Base-by-base conservation (phyloP, 2,888 invertebrate genomes). In the Panzeria rudis region DNA sequence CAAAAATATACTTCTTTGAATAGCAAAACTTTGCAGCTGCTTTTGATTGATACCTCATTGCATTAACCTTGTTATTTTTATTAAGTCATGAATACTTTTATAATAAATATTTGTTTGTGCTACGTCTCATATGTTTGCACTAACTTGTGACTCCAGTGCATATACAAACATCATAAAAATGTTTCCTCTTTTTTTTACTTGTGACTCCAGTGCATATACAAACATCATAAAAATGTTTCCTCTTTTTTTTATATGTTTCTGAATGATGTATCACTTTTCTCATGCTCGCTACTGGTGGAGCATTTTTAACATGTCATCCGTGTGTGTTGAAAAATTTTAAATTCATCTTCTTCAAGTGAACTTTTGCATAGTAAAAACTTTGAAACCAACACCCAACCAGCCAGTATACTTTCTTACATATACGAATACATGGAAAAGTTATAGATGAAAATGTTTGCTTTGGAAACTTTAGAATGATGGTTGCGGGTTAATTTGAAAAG, bases 271-370 rank as follows among this genome's bases (percentile, higher is more conserved):
- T 79, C 64, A 62, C 61, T 69, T 81, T 62, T 23, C 54, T n/a
- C n/a, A 25, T 38, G 32, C 50, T 71, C 13, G 56, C 7, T 38
- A 15, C 68, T 17, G n/a, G 25, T 23, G 17, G 13, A 15, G 47
- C 23, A 73, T 29, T 61, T 73, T 61, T 38, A 17, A 61, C 9
- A 25, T 68, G 56, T 13, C 50, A 69, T 23, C 2, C 13, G 44
- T 64, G 41, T 38, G 50, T 59, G 44, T 8, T 15, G 44, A 56
- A 44, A 66, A 66, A 73, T 54, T 68, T 77, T 23, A 72, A 73
- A 84, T 84, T 81, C 77, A 81, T 84, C 84, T 69, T 84, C 54
- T 66, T 84, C 84, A 71, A 73, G 29, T 35, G 68, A 68, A 68
- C 50, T 41, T 64, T 77, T n/a, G 44, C 23, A 15, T 61, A 35